These are phyloP conservation scores for Meloidogyne hapla DNA, from an alignment of 1,140 invertebrate species.

Conservation along the genomic window DNA sequence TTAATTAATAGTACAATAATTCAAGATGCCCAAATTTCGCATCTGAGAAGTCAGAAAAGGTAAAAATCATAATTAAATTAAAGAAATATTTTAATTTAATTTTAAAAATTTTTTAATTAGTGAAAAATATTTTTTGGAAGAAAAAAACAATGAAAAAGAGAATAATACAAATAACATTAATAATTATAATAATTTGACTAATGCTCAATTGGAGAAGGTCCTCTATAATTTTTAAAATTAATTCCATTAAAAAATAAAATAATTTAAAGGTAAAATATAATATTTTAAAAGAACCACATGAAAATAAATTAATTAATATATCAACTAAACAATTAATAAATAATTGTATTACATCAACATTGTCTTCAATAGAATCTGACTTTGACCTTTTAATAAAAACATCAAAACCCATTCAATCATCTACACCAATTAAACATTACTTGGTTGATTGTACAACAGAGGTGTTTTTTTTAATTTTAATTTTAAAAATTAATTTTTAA, in stretches of 20 bases:
- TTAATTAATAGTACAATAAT: neutral
- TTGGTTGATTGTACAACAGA: slow-evolving; percentile 2
- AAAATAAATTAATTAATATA: neutral
- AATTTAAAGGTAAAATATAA: too few species aligned
- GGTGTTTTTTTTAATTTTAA: neutral
- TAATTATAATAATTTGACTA: too few species aligned
- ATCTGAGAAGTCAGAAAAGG: neutral
- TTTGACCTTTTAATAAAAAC: slow-evolving; percentile 10
- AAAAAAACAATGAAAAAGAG: neutral
- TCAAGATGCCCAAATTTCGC: neutral
- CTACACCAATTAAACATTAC: neutral
- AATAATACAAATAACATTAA: neutral
- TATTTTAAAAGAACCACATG: too few species aligned
- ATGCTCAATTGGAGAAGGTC: too few species aligned
- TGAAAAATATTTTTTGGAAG: neutral
- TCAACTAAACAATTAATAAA: neutral
- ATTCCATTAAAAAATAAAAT: too few species aligned
- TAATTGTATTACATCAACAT: neutral
- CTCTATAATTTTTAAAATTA: too few species aligned
- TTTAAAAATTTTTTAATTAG: neutral
- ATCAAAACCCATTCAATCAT: neutral
- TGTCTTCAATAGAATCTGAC: neutral
- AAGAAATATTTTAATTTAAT: neutral
- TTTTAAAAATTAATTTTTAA: neutral
- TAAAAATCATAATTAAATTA: neutral